Base-by-base conservation (phyloP, 2,888 invertebrate species). In the Lithophane leautieri region DNA sequence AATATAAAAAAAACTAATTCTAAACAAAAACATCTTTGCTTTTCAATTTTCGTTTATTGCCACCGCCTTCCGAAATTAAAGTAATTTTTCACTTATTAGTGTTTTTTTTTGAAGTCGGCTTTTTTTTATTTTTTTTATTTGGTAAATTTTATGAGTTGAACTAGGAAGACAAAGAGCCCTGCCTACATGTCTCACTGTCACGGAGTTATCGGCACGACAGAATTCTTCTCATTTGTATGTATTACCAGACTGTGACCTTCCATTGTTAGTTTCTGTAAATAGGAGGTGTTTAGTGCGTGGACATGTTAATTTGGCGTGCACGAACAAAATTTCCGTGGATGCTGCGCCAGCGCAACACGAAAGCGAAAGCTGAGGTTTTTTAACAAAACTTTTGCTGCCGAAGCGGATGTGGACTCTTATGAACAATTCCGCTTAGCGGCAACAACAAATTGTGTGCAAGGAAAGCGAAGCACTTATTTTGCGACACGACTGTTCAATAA, bases 221-320 rank as follows among this genome's bases (percentile, higher is more conserved):
- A 76, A 79, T 87, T 90, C 85, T 91, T 91, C 91, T 93, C 92
- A 93, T 94, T 93, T 92, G 93, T 93, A 93, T 93, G 93, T 93
- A 91, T 90, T 88, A 87, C 88, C 89, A 85, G 89, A 85, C 89
- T 88, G 88, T 92, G 95, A 93, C 96, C 96, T 96, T 96, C 95
- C 93, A 94, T 95, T 96, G 95, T 95, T 91, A 84, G 92, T 90
- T 88, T 91, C 92, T 93, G 91, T 92, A 94, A 94, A 95, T 94
- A 95, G 92, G 90, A 89, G 91, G 89, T 91, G 94, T 93, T 94
- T 92, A 94, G 92, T 94, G 91, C 92, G 89, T 92, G 91, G 92
- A 94, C 93, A 92, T 93, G 95, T 92, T 95, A 95, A 96, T 95
- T 95, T 90, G 87, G 90, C 89, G 88, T 89, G 91, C 94, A 94